Evolutionary conservation across 2,888 invertebrate genomes (phyloP), one percentile per base, ranked within the genome.

Genomic region (Campoplex capitator): DNA sequence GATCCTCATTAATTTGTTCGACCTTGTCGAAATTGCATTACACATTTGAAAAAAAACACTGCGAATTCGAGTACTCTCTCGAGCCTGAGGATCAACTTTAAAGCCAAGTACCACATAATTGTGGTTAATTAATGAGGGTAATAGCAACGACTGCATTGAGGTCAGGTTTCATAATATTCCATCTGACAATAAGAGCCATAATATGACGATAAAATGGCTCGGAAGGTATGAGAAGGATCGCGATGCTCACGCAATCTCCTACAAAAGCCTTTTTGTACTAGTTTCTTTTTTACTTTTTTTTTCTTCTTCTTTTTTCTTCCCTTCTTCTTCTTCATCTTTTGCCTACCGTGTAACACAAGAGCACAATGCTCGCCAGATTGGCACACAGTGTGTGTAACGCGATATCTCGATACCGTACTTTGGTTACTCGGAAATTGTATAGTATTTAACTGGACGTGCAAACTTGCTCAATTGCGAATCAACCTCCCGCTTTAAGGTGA

Each of bases 321-420:
- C 4, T 7, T 42, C 54, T 38, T 28, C 9, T 8, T 38, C 42
- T 51, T n/a, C 23, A 58, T 67, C 74, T 68, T 32, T 35, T 58
- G 62, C 11, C 74, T 42, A 18, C 23, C 78, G 56, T 86, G 93
- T 93, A 94, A 93, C 87, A 88, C 88, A 91, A 93, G 93, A 89
- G 93, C 92, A 93, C 93, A 94, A 94, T 94, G 92, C 90, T 86
- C 76, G 70, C 32, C 68, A 77, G 78, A 82, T 87, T 83, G 83
- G 80, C 82, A 80, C 80, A 84, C 78, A n/a, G 62, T 79, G 45
- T 80, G 81, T 84, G 93, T 91, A 93, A 93, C 89, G 89, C 89
- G 92, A 94, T 91, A 91, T 89, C 88, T 84, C 88, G 84, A 88
- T 91, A 83, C 86, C 56, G 88, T 89, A 87, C 92, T 93, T 92